These are phyloP conservation scores for Scaptomyza polygonia DNA, from an alignment of 2,888 invertebrate genomes.

Conservation along the genomic window DNA sequence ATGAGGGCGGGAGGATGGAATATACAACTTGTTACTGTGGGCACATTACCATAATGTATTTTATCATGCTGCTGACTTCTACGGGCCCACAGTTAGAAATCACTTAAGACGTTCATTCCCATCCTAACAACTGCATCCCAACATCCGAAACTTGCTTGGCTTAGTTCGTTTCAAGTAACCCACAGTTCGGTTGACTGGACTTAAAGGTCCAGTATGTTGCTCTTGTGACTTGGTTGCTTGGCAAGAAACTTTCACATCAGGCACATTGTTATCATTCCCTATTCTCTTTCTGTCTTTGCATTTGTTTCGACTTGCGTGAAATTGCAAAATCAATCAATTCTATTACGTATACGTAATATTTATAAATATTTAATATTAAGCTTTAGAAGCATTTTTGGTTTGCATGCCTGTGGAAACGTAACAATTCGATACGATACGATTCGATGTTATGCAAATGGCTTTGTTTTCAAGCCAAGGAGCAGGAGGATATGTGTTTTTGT, in stretches of 20 bases:
- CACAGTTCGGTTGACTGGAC: constrained; percentile 32
- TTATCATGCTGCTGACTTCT: constrained; percentile 59
- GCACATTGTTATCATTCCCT: constrained; percentile 12
- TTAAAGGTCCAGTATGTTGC: constrained; percentile 4
- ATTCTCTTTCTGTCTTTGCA: constrained; percentile 26
- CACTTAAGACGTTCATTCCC: constrained; percentile 59
- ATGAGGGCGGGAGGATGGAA: constrained; percentile 1
- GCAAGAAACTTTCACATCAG: constrained; percentile 12
- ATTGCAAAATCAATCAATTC: constrained; percentile 82
- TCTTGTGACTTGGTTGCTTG: not conserved
- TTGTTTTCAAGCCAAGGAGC: constrained; percentile 43
- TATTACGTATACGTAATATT: constrained; percentile 79
- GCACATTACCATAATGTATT: constrained; percentile 76
- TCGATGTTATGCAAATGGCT: constrained; percentile 62
- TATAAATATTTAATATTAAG: constrained; percentile 81
- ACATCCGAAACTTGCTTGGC: constrained; percentile 10
- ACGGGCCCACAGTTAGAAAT: constrained; percentile 56
- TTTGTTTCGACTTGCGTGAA: constrained; percentile 71
- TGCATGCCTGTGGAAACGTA: constrained; percentile 13
- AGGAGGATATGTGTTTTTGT: constrained; percentile 1
- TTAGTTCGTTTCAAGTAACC: constrained; percentile 33
- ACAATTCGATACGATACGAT: constrained; percentile 16
- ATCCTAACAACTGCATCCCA: not conserved
- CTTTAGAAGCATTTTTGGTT: constrained; percentile 57
- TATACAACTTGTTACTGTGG: constrained; percentile 66